phyloP scores from a whole-genome alignment of 2,888 invertebrate species.

The Eurois occulta region DNA sequence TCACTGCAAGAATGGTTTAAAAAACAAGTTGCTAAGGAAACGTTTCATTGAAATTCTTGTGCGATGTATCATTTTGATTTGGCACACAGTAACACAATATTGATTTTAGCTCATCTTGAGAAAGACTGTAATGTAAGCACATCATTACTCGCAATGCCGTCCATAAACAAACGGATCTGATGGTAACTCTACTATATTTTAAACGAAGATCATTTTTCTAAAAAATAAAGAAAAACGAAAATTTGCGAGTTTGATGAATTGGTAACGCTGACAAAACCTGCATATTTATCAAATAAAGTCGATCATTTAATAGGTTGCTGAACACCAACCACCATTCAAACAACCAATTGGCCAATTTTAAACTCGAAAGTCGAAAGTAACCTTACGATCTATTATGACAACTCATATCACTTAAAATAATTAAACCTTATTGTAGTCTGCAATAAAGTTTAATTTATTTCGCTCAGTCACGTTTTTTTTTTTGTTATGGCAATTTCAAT shows the following conservation, averaged over 20 bases:
- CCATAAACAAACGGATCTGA: slow-evolving; percentile 21
- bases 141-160: slow-evolving; percentile 36
- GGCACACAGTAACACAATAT: slow-evolving; percentile 35
- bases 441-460: too few relatives aligned
- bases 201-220: background rate
- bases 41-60: slow-evolving; percentile 31
- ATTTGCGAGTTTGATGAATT: background rate
- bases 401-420: background rate
- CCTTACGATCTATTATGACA: background rate
- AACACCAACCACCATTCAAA: background rate
- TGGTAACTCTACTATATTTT: background rate
- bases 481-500: background rate
- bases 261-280: background rate
- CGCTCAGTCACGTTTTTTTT: background rate
- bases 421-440: too few relatives aligned
- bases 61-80: slow-evolving; percentile 47
- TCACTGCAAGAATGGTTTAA: slow-evolving; percentile 9
- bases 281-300: background rate
- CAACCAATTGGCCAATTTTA: background rate
- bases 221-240: background rate
- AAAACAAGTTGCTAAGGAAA: slow-evolving; percentile 27
- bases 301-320: background rate
- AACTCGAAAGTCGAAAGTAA: background rate
- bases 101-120: slow-evolving; percentile 23
- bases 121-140: slow-evolving; percentile 21